Conservation (phyloP, 2,888 invertebrate species). For the Drosophila imparisetae region DNA sequence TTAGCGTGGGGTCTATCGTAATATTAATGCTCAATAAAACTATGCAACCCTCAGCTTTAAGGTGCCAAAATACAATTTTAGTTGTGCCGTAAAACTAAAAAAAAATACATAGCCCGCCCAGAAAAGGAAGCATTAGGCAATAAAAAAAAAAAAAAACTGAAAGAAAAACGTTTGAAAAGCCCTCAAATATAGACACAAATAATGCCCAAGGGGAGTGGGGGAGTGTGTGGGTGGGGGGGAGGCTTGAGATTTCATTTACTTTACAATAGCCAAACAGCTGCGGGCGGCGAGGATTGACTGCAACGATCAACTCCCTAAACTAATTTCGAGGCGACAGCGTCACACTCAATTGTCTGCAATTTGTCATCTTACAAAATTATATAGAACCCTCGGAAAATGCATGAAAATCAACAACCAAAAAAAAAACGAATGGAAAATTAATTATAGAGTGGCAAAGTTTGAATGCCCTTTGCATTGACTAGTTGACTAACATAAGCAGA, state of each 20-base stretch:
- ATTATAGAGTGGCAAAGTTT: slow-evolving; percentile 8
- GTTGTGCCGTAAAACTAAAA: slow-evolving; percentile 37
- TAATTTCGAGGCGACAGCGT: slow-evolving; percentile 40
- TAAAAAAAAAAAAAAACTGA: slow-evolving; percentile 12
- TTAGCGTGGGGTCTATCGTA: slow-evolving; percentile 13
- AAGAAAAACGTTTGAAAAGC: slow-evolving; percentile 51
- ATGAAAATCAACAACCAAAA: neutral
- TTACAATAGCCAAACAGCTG: slow-evolving; percentile 56
- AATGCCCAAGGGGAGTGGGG: neutral
- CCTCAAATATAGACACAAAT: slow-evolving; percentile 27
- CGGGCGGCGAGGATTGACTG: slow-evolving; percentile 32
- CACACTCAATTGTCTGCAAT: slow-evolving; percentile 63
- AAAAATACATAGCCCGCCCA: slow-evolving; percentile 17
- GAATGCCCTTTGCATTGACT: slow-evolving; percentile 1
- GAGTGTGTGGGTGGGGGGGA: too few relatives aligned
- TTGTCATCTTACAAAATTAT: slow-evolving; percentile 46
- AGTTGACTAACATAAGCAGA: too few relatives aligned
- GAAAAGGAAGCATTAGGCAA: slow-evolving; percentile 36
- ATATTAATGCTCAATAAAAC: slow-evolving; percentile 51
- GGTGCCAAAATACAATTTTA: slow-evolving; percentile 53
- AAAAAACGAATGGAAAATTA: slow-evolving; percentile 13
- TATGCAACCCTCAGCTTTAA: slow-evolving; percentile 21
- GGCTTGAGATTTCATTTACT: slow-evolving; percentile 58
- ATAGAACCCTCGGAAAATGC: slow-evolving; percentile 18
- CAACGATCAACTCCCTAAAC: slow-evolving; percentile 21